Conservation (phyloP, 2,113 vertebrate species). For the Scytalopus superciliaris region DNA sequence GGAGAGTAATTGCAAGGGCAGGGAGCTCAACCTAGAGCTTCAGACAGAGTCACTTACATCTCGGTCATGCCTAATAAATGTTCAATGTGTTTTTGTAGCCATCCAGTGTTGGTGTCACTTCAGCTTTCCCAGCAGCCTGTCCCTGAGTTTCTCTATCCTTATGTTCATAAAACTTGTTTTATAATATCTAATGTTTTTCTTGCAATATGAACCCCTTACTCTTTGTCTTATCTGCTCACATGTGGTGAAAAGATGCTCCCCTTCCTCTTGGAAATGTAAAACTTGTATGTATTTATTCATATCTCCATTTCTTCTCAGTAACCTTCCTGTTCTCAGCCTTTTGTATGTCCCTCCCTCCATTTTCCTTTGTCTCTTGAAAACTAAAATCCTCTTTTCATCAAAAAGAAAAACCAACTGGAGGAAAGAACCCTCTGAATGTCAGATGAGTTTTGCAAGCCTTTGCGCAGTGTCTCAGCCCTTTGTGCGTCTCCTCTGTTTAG, state of each 20-base stretch:
- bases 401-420: not conserved
- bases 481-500: conserved; percentile 52
- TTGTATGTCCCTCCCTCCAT: not conserved
- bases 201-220: not conserved
- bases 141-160: not conserved
- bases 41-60: not conserved
- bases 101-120: not conserved
- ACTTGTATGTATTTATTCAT: not conserved
- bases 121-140: not conserved
- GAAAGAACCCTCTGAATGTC: not conserved
- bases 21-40: not conserved
- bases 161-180: not conserved
- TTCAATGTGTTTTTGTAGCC: not conserved
- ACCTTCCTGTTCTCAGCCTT: not conserved
- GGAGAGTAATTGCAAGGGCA: not conserved
- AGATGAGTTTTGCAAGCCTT: conserved; percentile 8
- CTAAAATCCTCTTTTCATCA: not conserved
- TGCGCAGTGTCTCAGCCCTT: not conserved
- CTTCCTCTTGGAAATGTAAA: not conserved
- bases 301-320: not conserved
- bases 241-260: not conserved
- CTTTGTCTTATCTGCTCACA: not conserved
- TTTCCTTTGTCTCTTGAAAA: not conserved
- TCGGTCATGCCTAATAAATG: not conserved
- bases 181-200: not conserved